Base-by-base conservation (phyloP, 2,888 invertebrate genomes). In the Muschampia plurimacula region DNA sequence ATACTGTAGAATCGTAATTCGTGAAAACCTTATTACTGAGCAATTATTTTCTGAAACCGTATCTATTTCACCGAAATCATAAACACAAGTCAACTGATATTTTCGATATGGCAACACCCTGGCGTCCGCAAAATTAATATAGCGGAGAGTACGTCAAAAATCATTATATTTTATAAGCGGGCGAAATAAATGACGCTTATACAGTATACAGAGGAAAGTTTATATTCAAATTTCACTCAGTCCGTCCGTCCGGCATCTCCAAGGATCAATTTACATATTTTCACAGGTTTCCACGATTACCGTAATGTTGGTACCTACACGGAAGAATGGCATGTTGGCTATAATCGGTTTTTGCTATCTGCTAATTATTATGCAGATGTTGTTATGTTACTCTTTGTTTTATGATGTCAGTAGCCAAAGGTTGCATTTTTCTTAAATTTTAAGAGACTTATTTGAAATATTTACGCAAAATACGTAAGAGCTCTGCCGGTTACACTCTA, bases 211-310 rank as follows among this genome's bases (percentile, higher is more conserved):
- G 84, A 82, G 86, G 87, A 89, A 93, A 93, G 92, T 93, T 93
- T 93, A 92, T 92, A 93, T 94, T 94, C 92, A 93, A 93, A 94
- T 93, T 92, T 89, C 85, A 87, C 85, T 86, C 88, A 87, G 90
- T 88, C 90, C 87, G 89, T 83, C 88, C 86, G 91, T 90, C 92
- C 92, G 89, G 84, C 91, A 91, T 92, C 93, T 94, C 93, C 83
- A 86, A 92, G 93, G 93, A 92, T 92, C 93, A 91, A 94, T 94
- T 93, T 94, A 91, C 93, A 94, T 94, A 93, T 93, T 91, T 92
- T 92, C 91, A 89, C 92, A 92, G 92, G 93, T 92, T 92, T 90
- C 55, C 86, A 83, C 88, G 87, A 87, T 89, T 88, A 89, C 87
- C 85, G 87, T 88, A 86, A 88, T 86, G 86, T 87, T 86, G 83